phyloP scores from a whole-genome alignment of 2,113 vertebrate species.

The Neodon shergylaensis region DNA sequence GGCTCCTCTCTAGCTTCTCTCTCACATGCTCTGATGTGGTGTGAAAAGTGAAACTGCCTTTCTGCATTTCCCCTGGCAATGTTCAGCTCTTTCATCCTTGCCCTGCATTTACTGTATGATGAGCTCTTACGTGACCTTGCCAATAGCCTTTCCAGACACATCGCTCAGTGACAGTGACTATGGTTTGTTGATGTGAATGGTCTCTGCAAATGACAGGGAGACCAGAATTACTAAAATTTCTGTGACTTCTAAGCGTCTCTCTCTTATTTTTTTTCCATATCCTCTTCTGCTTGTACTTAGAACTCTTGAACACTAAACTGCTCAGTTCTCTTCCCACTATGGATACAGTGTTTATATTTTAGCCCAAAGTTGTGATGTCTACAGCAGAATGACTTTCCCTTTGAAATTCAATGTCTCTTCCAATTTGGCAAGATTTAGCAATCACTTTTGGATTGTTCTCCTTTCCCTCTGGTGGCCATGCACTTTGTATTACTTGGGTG shows the following conservation, averaged over 20 bases:
- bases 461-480: background rate
- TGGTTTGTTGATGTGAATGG: background rate
- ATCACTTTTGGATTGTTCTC: slow-evolving; percentile 34
- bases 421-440: background rate
- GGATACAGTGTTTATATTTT: background rate
- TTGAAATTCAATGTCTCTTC: slow-evolving; percentile 37
- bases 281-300: background rate
- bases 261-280: background rate
- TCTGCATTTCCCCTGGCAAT: background rate
- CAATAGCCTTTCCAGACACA: background rate
- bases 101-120: background rate
- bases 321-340: background rate
- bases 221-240: background rate
- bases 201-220: background rate
- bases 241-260: background rate
- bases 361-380: background rate
- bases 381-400: slow-evolving; percentile 29
- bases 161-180: background rate
- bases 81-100: background rate
- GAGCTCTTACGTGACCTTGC: background rate
- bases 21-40: background rate
- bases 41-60: slow-evolving; percentile 9
- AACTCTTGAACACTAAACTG: background rate
- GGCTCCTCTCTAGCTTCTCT: background rate
- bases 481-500: slow-evolving; percentile 50